phyloP scores from a whole-genome alignment of 2,113 vertebrate species.

The Cynocephalus volans region DNA sequence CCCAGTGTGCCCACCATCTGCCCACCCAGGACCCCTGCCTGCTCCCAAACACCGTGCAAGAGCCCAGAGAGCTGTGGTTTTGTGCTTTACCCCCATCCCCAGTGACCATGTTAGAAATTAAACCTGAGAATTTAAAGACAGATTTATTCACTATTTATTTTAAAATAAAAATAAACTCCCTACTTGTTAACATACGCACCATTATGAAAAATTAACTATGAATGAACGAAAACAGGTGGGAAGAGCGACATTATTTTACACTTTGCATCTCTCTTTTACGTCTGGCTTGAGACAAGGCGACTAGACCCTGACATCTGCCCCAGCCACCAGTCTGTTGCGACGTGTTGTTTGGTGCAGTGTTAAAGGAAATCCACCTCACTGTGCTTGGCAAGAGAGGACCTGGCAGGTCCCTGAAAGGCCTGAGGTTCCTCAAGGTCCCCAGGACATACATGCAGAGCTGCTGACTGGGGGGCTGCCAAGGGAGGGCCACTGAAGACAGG shows the following conservation, averaged over 20 bases:
- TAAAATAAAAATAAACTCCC: neutral
- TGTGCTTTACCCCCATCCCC: neutral
- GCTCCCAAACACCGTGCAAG: neutral
- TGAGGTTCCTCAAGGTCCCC: neutral
- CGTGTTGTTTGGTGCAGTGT: accelerated
- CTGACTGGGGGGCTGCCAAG: no score
- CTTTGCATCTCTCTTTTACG: neutral
- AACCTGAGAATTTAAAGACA: neutral
- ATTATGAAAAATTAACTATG: no score
- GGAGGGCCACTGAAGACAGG: neutral
- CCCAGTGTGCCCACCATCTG: neutral
- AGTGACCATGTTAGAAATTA: neutral
- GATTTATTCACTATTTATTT: neutral
- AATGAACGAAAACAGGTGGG: neutral
- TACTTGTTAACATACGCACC: neutral
- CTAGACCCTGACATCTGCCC: neutral
- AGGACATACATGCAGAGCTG: neutral
- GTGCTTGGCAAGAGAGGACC: neutral
- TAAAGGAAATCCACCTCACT: no score
- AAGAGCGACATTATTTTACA: no score
- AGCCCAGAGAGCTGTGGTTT: neutral
- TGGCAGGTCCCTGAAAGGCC: neutral
- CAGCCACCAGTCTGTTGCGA: accelerated
- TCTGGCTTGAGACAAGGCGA: neutral
- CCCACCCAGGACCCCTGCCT: neutral